Conservation (phyloP, 1,140 invertebrate genomes). For the Cataglyphis hispanica region DNA sequence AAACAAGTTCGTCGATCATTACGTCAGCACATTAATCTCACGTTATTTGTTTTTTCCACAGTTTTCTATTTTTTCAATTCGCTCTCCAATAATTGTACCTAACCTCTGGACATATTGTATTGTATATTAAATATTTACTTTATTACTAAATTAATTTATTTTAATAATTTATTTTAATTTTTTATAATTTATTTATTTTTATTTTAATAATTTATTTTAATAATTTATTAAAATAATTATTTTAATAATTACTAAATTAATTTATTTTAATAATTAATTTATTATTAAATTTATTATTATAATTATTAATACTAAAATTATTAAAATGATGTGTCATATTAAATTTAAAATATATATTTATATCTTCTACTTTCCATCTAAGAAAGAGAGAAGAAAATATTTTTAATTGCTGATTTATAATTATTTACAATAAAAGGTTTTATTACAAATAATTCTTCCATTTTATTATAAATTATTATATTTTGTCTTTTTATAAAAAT, state of each 20-base stretch:
- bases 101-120: background rate
- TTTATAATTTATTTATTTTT: too few species aligned
- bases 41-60: conserved; percentile 10
- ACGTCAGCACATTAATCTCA: background rate
- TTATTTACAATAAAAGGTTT: background rate
- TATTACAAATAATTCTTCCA: background rate
- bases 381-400: background rate
- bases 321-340: background rate
- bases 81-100: background rate
- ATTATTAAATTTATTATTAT: too few species aligned
- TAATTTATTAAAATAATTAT: too few species aligned
- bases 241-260: too few species aligned
- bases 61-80: background rate
- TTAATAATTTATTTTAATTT: too few species aligned
- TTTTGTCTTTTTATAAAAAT: background rate
- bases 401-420: background rate
- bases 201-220: too few species aligned
- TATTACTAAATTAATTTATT: too few species aligned
- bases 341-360: background rate
- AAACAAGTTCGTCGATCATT: conserved; percentile 22
- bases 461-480: background rate
- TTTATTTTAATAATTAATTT: too few species aligned
- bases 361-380: too few species aligned
- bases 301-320: too few species aligned
- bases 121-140: background rate